Evolutionary conservation across 2,888 invertebrate genomes (phyloP), one percentile per base, ranked within the genome.

Genomic region (Hyppa rectilinea): DNA sequence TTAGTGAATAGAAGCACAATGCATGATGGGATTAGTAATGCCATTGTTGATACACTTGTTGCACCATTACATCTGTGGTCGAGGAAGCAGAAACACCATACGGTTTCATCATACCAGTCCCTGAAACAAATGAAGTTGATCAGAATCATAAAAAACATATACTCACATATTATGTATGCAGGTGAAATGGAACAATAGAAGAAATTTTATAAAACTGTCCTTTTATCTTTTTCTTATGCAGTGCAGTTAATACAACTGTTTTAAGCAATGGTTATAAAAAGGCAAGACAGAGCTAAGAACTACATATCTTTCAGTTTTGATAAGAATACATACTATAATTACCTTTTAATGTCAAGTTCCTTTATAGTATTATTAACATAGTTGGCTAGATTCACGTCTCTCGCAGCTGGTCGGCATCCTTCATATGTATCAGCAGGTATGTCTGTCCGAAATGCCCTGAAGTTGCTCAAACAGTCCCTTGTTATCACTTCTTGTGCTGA

Each of bases 361-460:
- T 97, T 97, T 56, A 98, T 98, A 3, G 97, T 97, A 89, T 98
- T 98, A 89, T 98, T 98, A 0, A 98, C 98, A 92, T 98, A 99
- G 90, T 99, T 97, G 0, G 97, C 98, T 74, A 99, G 92, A 83
- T 97, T 97, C 2, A 97, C 96, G 92, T 99, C 98, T 84, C 96
- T 96, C 0, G 98, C 97, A 34, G 98, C 98, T 12, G 97, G 96
- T 67, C 98, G 96, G 87, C 99, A 99, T 0, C 99, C 99, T 93
- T 99, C 99, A 90, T 99, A 99, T 73, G 97, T 98, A 90, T 99
- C 99, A 0, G 98, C 98, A 9, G 99, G 99, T 84, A 99, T 98
- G 87, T 99, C 99, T 5, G 97, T 98, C 65, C 99, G 96, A 83
- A 98, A 97, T 47, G 97, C 97, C 88, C 97, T 96, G 71, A 99